These are phyloP conservation scores for Atta cephalotes DNA, from an alignment of 1,140 invertebrate species.

Conservation along the genomic window DNA sequence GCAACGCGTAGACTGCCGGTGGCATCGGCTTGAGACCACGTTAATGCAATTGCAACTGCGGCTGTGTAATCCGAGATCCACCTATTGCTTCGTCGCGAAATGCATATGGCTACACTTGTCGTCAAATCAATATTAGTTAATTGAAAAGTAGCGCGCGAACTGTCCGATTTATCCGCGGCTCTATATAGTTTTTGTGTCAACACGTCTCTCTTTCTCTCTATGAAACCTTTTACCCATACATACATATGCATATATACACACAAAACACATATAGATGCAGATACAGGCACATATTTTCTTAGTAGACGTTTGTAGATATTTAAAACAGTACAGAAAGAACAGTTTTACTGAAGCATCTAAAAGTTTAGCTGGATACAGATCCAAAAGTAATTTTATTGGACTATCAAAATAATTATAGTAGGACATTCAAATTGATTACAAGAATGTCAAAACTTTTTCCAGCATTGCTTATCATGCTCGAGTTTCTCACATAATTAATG, in stretches of 20 bases:
- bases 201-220: background rate
- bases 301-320: background rate
- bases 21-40: constrained; percentile 74
- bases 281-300: background rate
- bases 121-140: constrained; percentile 59
- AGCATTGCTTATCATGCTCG: no score
- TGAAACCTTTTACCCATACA: background rate
- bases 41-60: constrained; percentile 81
- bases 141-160: constrained; percentile 62
- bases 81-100: constrained; percentile 68
- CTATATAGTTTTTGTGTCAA: constrained; percentile 9
- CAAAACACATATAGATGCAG: background rate
- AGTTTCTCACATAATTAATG: no score
- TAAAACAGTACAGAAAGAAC: background rate
- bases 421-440: no score
- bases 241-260: background rate
- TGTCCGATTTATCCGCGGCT: constrained; percentile 49
- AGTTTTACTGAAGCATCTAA: no score
- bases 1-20: constrained; percentile 54
- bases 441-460: no score
- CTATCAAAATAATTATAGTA: no score
- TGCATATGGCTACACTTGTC: constrained; percentile 54
- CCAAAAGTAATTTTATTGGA: no score
- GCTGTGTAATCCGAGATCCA: constrained; percentile 80
- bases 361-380: no score